These are phyloP conservation scores for Apis laboriosa DNA, from an alignment of 1,140 invertebrate species.

Conservation along the genomic window DNA sequence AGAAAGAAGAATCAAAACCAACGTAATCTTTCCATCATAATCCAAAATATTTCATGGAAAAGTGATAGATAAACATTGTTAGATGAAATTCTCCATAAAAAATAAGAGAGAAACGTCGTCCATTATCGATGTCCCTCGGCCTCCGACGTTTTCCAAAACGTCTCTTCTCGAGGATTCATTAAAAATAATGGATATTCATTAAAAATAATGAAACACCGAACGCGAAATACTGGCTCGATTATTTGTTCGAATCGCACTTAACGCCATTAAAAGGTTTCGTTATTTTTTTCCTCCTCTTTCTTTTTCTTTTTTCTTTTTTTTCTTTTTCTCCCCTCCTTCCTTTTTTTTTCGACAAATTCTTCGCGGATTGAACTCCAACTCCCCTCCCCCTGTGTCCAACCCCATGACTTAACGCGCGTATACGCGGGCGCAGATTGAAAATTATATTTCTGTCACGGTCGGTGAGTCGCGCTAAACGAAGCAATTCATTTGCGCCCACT, in stretches of 20 bases:
- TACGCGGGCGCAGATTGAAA: slow-evolving; percentile 12
- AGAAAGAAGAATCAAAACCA: too few species aligned
- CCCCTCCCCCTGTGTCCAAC: too few species aligned
- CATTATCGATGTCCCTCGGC: slow-evolving; percentile 33
- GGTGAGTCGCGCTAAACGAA: slow-evolving; percentile 35
- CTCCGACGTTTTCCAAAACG: slow-evolving; percentile 11
- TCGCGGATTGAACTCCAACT: slow-evolving; percentile 11
- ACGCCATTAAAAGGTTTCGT: slow-evolving; percentile 40
- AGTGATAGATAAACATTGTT: slow-evolving; percentile 20
- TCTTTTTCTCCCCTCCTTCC: too few species aligned
- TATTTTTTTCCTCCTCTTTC: background rate
- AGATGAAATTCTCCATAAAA: slow-evolving; percentile 20
- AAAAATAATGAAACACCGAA: slow-evolving; percentile 49
- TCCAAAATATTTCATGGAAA: background rate
- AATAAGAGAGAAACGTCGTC: background rate
- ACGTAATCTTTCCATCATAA: too few species aligned
- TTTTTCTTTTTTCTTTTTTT: too few species aligned
- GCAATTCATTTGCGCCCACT: slow-evolving; percentile 36
- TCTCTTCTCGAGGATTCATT: slow-evolving; percentile 40
- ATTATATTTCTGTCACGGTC: slow-evolving; percentile 36
- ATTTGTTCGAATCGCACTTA: slow-evolving; percentile 53
- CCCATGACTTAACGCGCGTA: background rate
- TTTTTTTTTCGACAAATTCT: background rate
- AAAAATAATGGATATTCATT: slow-evolving; percentile 55
- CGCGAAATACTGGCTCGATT: slow-evolving; percentile 43